Evolutionary conservation across 2,113 vertebrate species (phyloP).

Genomic region (Orycteropus afer): DNA sequence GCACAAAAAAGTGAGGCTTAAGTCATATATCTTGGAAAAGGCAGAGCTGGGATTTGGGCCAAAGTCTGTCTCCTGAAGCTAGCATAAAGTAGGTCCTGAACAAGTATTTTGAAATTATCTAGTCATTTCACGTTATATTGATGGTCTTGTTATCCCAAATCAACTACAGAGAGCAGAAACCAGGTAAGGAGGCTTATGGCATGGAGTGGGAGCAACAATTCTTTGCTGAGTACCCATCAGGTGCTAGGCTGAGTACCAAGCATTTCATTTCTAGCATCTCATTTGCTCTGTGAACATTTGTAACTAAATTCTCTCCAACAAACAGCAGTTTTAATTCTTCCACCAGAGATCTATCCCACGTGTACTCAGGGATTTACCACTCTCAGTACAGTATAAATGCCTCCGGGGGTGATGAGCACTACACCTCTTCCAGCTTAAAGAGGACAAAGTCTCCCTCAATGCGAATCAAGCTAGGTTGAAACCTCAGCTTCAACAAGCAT

Average conservation of each 20-base stretch:
- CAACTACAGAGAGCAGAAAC: neutral
- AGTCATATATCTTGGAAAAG: constrained; percentile 14
- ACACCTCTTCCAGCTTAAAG: constrained; percentile 4
- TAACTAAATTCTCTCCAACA: constrained; percentile 26
- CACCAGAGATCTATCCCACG: neutral
- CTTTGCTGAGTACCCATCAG: neutral
- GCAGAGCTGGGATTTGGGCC: neutral
- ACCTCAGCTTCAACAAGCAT: neutral
- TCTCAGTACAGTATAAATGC: neutral
- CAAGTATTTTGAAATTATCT: neutral
- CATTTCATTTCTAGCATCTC: constrained; percentile 22
- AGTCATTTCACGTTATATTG: neutral
- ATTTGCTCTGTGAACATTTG: neutral
- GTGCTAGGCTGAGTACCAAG: neutral
- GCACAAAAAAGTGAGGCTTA: neutral
- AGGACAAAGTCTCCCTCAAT: neutral
- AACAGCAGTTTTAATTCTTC: neutral
- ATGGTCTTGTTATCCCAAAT: neutral
- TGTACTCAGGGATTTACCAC: neutral
- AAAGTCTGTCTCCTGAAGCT: neutral
- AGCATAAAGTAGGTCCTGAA: neutral
- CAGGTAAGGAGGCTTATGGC: neutral
- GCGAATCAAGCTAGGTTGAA: neutral
- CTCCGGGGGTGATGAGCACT: neutral
- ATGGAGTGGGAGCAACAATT: neutral